Conservation (phyloP, 2,113 vertebrate species). For the Megaceryle maxima region DNA sequence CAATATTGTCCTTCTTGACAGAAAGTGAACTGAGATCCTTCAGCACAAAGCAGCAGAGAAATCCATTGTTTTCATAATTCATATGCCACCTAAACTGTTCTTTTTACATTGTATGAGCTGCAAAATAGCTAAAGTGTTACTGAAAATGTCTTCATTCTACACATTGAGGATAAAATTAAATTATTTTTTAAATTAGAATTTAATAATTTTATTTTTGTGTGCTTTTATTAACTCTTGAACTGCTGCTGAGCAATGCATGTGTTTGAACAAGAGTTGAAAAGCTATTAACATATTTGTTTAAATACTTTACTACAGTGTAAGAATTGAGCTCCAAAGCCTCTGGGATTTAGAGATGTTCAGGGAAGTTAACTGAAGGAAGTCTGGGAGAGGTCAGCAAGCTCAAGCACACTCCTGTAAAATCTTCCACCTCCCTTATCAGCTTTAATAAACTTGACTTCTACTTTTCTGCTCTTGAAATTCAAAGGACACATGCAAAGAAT, state of each 20-base stretch:
- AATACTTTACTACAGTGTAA: constrained; percentile 4
- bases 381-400: constrained; percentile 10
- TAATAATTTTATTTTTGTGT: not conserved
- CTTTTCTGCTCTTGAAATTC: constrained; percentile 9
- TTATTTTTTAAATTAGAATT: not conserved
- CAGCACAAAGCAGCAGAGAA: not conserved
- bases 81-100: not conserved
- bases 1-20: not conserved
- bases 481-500: not conserved
- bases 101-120: not conserved
- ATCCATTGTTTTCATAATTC: not conserved
- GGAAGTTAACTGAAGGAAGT: constrained; percentile 19
- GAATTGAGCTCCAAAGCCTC: constrained; percentile 14
- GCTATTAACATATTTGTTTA: constrained; percentile 60
- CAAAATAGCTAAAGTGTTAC: not conserved
- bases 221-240: constrained; percentile 51
- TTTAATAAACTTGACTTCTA: constrained; percentile 22
- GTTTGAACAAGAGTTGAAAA: constrained; percentile 49
- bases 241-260: constrained; percentile 1
- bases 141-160: constrained; percentile 7
- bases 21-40: not conserved
- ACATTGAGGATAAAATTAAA: not conserved
- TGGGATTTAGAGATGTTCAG: not conserved
- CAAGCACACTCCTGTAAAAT: constrained; percentile 14
- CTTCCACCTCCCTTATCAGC: constrained; percentile 19